Base-by-base conservation (phyloP, 2,888 invertebrate species). In the Microctonus brassicae region DNA sequence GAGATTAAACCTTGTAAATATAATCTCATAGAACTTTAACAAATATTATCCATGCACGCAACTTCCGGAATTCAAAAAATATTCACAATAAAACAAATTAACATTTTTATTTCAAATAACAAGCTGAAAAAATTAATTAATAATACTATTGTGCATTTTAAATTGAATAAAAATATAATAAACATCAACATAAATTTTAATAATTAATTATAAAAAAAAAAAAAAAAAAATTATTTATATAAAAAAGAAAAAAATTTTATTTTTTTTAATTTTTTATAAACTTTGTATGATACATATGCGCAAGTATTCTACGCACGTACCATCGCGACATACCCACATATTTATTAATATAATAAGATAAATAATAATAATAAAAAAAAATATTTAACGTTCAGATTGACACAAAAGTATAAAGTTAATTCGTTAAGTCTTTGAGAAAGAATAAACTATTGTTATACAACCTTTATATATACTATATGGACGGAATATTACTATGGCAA, bases 241-340 rank as follows among this genome's bases (percentile, higher is more conserved):
- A 34, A 55, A n/a, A n/a, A n/a, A n/a, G n/a, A n/a, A n/a, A n/a
- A n/a, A n/a, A n/a, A n/a, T n/a, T n/a, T n/a, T n/a, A n/a, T n/a
- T n/a, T n/a, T n/a, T n/a, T n/a, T n/a, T n/a, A n/a, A n/a, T n/a
- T n/a, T n/a, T n/a, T n/a, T n/a, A n/a, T n/a, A n/a, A 20, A 33
- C 39, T 52, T 26, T 34, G 60, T 69, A 52, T 33, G 66, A 77
- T 75, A 73, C 73, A 75, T 70, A 74, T 75, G 73, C 74, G 69
- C 58, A 63, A 69, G 70, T 33, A 52, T 64, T 67, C 72, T 71
- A 76, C 73, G 73, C 77, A 74, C 77, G 69, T 79, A 79, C 79
- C 79, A 64, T 79, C 76, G 67, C 77, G 77, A 76, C 79, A 79
- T 69, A 77, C 77, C 78, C 76, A 79, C 79, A 79, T 79, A 67